These are phyloP conservation scores for Zalophus californianus DNA, from an alignment of 2,797 vertebrate species.

Conservation along the genomic window DNA sequence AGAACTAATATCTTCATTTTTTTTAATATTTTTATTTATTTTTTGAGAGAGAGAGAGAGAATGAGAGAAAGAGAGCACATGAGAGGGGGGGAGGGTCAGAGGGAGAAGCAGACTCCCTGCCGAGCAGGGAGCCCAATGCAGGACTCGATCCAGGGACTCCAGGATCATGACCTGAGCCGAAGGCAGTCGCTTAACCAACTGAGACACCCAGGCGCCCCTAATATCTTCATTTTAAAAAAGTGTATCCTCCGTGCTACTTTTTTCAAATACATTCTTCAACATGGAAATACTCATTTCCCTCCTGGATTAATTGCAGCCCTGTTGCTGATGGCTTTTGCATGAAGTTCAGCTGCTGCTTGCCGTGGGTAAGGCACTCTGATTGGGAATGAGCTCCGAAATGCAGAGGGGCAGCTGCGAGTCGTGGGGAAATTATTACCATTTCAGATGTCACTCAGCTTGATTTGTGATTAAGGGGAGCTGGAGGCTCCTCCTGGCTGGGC, in stretches of 20 bases:
- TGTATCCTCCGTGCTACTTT: not conserved
- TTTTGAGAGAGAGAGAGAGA: too few species aligned
- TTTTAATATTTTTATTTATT: too few species aligned
- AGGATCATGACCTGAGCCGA: too few species aligned
- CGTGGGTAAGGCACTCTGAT: conserved; percentile 77
- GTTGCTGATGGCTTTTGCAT: conserved; percentile 76
- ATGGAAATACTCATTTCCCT: conserved; percentile 81
- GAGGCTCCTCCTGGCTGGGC: conserved; percentile 81
- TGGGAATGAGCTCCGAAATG: conserved; percentile 77
- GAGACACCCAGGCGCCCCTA: too few species aligned
- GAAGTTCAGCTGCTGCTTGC: conserved; percentile 80
- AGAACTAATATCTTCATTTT: not conserved
- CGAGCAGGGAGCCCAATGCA: too few species aligned
- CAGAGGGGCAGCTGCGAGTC: conserved; percentile 85
- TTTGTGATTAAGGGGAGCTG: conserved; percentile 82
- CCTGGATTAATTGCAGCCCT: conserved; percentile 82
- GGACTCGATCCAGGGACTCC: too few species aligned
- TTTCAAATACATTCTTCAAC: conserved; percentile 72
- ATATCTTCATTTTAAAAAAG: not conserved
- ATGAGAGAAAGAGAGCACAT: too few species aligned
- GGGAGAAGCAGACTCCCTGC: too few species aligned
- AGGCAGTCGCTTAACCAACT: too few species aligned
- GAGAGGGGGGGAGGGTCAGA: too few species aligned
- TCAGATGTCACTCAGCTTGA: conserved; percentile 86
- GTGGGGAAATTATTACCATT: conserved; percentile 87